These are phyloP conservation scores for Drosophila mayaguana DNA, from an alignment of 2,888 invertebrate species.

Conservation along the genomic window DNA sequence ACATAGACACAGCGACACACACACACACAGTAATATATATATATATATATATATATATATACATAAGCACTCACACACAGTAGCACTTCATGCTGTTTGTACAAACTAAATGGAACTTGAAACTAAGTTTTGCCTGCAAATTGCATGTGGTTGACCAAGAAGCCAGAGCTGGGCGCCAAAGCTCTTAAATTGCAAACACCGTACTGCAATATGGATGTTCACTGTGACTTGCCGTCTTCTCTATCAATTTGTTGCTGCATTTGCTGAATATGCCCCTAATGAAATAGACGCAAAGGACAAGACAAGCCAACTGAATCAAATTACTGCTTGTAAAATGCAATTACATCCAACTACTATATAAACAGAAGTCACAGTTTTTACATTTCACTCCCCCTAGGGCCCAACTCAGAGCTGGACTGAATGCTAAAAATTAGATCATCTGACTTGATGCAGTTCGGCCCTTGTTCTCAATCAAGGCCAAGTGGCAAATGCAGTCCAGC, in stretches of 20 bases:
- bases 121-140: slow-evolving; percentile 55
- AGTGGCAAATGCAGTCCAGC: slow-evolving; percentile 4
- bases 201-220: slow-evolving; percentile 25
- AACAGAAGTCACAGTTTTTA: slow-evolving; percentile 64
- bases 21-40: not conserved
- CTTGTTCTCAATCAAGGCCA: slow-evolving; percentile 42
- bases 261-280: slow-evolving; percentile 56
- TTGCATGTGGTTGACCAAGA: slow-evolving; percentile 55
- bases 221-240: slow-evolving; percentile 34
- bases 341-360: slow-evolving; percentile 73
- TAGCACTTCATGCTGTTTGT: slow-evolving; percentile 20
- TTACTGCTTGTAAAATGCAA: slow-evolving; percentile 71
- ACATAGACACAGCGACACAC: slow-evolving; percentile 5
- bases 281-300: slow-evolving; percentile 61
- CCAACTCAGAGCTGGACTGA: slow-evolving; percentile 36
- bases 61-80: not conserved
- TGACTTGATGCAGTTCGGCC: slow-evolving; percentile 21
- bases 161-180: slow-evolving; percentile 15
- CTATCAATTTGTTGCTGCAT: slow-evolving; percentile 52
- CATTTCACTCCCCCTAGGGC: slow-evolving; percentile 6
- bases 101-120: slow-evolving; percentile 25
- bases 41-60: not conserved
- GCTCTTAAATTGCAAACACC: slow-evolving; percentile 24
- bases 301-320: slow-evolving; percentile 58
- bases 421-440: slow-evolving; percentile 57